Conservation (phyloP, 2,888 invertebrate genomes). For the Sesia apiformis region DNA sequence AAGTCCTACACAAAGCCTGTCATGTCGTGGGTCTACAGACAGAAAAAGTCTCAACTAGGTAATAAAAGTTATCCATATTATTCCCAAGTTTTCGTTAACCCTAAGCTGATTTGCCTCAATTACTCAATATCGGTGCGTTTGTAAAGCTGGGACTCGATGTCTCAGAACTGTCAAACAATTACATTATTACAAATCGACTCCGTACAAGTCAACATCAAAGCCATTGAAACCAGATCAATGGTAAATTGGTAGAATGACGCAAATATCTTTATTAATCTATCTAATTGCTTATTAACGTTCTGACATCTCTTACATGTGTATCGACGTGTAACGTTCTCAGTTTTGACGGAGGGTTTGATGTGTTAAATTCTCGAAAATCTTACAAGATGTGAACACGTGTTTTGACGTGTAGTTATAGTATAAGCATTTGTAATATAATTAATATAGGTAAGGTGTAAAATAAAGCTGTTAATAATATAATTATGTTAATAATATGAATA, state of each 20-base stretch:
- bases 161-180: conserved; percentile 54
- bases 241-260: conserved; percentile 53
- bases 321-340: conserved; percentile 44
- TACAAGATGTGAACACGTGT: conserved; percentile 8
- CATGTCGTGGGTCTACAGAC: too few species aligned
- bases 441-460: too few species aligned
- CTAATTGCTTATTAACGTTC: conserved; percentile 67
- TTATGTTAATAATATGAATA: too few species aligned
- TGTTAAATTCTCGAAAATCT: conserved; percentile 13
- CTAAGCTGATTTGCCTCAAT: background rate
- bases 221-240: conserved; percentile 45
- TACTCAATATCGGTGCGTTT: background rate
- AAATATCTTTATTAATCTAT: conserved; percentile 67
- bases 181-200: conserved; percentile 39
- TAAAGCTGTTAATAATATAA: too few species aligned
- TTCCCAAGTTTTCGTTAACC: too few species aligned
- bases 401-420: background rate
- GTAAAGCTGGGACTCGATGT: conserved; percentile 19
- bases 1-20: too few species aligned
- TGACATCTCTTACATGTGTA: conserved; percentile 45
- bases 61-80: too few species aligned
- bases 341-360: conserved; percentile 39
- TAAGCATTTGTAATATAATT: background rate
- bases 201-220: conserved; percentile 51
- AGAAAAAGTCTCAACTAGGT: too few species aligned